Evolutionary conservation across 1,140 invertebrate species (phyloP).

Genomic region (Eciton burchellii): DNA sequence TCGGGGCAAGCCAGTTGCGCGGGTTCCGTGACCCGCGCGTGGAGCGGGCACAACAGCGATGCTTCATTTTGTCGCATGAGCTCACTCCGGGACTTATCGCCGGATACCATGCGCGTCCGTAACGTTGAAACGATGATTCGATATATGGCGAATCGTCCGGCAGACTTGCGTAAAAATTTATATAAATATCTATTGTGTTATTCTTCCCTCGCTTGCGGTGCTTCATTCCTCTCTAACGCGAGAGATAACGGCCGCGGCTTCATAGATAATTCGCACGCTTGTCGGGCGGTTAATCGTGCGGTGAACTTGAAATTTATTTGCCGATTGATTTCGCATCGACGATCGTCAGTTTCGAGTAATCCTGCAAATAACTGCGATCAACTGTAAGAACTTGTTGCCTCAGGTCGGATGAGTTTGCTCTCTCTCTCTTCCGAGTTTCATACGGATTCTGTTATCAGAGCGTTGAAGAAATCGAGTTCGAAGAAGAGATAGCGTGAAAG

Average conservation of each 20-base stretch:
- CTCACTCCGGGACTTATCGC: constrained; percentile 10
- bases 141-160: constrained; percentile 7
- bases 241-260: not conserved
- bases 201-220: no score
- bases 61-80: constrained; percentile 20
- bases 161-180: not conserved
- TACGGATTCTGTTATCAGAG: no score
- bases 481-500: no score
- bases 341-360: no score
- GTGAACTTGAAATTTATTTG: no score
- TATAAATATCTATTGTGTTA: not conserved
- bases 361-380: no score
- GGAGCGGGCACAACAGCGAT: not conserved
- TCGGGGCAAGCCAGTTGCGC: not conserved
- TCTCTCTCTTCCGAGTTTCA: no score
- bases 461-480: no score
- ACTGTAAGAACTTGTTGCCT: no score
- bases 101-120: not conserved
- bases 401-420: no score
- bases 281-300: no score
- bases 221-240: not conserved
- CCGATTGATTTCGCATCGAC: no score
- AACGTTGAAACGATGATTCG: not conserved
- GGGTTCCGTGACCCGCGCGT: not conserved
- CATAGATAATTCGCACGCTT: not conserved